A percentile compares a stretch with the other conserved stretches of the same genome.
These are phyloP conservation scores for Eleutherodactylus coqui DNA, from an alignment of 2,797 vertebrate genomes.

Conservation along the genomic window DNA sequence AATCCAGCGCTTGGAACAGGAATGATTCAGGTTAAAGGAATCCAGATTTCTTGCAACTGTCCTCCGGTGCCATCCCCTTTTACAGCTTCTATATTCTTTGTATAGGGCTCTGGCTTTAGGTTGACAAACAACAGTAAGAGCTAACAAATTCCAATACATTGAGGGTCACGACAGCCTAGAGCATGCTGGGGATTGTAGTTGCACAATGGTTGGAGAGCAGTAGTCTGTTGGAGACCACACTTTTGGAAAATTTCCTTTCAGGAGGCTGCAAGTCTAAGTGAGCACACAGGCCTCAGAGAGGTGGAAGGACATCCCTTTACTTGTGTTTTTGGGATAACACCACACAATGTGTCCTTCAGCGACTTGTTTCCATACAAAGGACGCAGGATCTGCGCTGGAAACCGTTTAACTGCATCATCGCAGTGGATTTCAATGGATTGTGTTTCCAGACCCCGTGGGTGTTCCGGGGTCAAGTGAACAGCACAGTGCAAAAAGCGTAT, in stretches of 20 bases:
- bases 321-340: conserved; percentile 17
- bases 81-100: too few species aligned
- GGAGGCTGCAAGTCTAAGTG: neutral
- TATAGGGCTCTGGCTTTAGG: too few species aligned
- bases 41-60: too few species aligned
- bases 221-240: too few species aligned
- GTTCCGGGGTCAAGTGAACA: conserved; percentile 40
- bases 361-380: conserved; percentile 24
- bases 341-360: neutral
- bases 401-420: conserved; percentile 24
- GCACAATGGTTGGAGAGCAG: too few species aligned
- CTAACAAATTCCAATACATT: too few species aligned
- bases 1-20: too few species aligned
- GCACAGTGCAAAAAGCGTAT: conserved; percentile 25
- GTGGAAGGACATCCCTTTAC: conserved; percentile 17
- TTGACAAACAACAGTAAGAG: too few species aligned
- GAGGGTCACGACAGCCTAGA: too few species aligned
- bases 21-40: too few species aligned
- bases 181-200: too few species aligned
- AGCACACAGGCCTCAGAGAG: neutral
- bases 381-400: conserved; percentile 12
- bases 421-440: conserved; percentile 27
- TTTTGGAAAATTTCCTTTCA: neutral
- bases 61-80: too few species aligned
- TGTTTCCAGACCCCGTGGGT: conserved; percentile 24